phyloP scores from a whole-genome alignment of 2,797 vertebrate species.

The Eulemur coronatus region DNA sequence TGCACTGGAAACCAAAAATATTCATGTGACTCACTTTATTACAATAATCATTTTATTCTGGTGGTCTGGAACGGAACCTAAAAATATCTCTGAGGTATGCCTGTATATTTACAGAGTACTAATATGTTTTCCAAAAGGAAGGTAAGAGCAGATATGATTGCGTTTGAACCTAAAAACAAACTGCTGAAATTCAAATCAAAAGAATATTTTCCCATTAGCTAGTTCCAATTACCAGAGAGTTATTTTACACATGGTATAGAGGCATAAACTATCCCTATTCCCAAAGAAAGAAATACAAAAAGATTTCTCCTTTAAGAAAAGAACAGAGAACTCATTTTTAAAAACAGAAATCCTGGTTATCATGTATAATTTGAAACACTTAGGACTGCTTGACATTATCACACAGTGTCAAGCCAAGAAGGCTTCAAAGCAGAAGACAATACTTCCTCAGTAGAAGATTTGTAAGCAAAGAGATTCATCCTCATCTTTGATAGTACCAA shows the following conservation, averaged over 20 bases:
- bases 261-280: background rate
- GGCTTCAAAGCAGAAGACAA: background rate
- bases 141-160: background rate
- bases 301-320: background rate
- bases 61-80: background rate
- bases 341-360: background rate
- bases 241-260: background rate
- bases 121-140: background rate
- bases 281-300: background rate
- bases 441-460: background rate
- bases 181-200: background rate
- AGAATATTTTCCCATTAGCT: background rate
- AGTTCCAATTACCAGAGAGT: background rate
- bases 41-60: background rate
- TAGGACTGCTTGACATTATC: background rate
- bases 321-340: background rate
- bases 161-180: background rate
- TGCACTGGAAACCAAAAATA: background rate
- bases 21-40: background rate
- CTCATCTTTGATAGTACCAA: background rate
- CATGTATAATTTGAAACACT: background rate
- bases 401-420: background rate
- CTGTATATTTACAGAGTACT: background rate
- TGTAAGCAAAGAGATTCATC: background rate
- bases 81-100: background rate